Base-by-base conservation (phyloP, 1,140 invertebrate genomes). In the Yoshiicerus persimilis region DNA sequence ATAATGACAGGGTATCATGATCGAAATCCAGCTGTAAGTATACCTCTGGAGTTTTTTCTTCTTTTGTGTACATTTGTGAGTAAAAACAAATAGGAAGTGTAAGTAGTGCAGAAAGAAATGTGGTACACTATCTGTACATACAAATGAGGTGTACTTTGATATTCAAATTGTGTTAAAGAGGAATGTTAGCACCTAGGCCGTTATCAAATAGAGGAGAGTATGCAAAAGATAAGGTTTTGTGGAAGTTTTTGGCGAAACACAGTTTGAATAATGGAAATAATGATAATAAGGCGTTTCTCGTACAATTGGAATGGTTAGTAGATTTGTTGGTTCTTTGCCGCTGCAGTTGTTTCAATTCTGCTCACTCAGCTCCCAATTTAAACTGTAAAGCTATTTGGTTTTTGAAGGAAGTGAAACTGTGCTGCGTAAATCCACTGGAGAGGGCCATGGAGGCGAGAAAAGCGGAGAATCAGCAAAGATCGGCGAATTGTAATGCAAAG, bases 191-290 rank as follows among this genome's bases (percentile, higher is more conserved):
- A 34, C 75, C 9, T 77, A 36, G 16, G 23, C 8, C 23, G 23
- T 27, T 25, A 36, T 16, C 34, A 25, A 34, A 4, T 36, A 47
- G 8, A 20, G 41, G 8, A 20, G 41, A 47, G 16, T 20, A 47
- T 47, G 16, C n/a, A 47, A 30, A 38, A 80, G 75, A 34, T n/a
- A 32, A 80, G 5, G 25, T 16, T 77, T n/a, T 13, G 13, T 9
- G 30, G 23, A 80, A 70, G 13, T 30, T 80, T 80, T 80, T 80
- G 13, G 16, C 36, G 75, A 4, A 9, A 23, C 62, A 20, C 11
- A 13, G 75, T 80, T 80, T 80, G 75, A 80, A 80, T 80, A 80
- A 80, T 80, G 75, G 34, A 80, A 36, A 38, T 38, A 80, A 36
- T 80, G 75, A 70, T 70, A 16, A 25, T 70, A 11, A 70, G 23